phyloP scores from a whole-genome alignment of 2,888 invertebrate genomes.

The Phyto melanocephala region DNA sequence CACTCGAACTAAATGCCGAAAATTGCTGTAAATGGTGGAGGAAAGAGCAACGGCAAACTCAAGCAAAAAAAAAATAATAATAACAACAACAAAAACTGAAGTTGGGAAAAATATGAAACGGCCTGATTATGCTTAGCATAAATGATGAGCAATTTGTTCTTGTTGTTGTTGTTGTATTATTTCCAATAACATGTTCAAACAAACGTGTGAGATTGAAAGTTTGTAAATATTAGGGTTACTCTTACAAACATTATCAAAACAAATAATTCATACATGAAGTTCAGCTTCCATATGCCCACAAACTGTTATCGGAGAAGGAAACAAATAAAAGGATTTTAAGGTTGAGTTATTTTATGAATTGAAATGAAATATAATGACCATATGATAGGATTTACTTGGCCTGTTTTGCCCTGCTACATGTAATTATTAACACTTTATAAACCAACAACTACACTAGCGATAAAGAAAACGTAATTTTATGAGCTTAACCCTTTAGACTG shows the following conservation, averaged over 20 bases:
- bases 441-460: background rate
- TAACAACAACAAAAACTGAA: background rate
- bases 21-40: slow-evolving; percentile 17
- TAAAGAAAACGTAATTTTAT: background rate
- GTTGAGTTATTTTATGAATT: slow-evolving; percentile 32
- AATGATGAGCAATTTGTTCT: slow-evolving; percentile 58
- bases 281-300: background rate
- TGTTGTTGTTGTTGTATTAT: too few relatives aligned
- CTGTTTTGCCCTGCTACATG: background rate
- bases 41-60: background rate
- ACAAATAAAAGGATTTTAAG: slow-evolving; percentile 45
- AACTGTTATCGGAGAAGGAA: background rate
- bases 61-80: background rate
- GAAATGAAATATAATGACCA: slow-evolving; percentile 51
- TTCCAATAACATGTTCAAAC: background rate
- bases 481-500: slow-evolving; percentile 10
- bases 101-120: slow-evolving; percentile 23
- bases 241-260: background rate
- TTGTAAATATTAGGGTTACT: background rate
- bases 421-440: slow-evolving; percentile 41
- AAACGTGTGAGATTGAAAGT: background rate
- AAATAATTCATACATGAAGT: background rate
- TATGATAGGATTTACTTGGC: slow-evolving; percentile 27
- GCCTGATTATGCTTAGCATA: slow-evolving; percentile 56
- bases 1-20: background rate